Evolutionary conservation across 2,113 vertebrate genomes (phyloP), one percentile per base, ranked within the genome.

Genomic region (Alouatta palliata): DNA sequence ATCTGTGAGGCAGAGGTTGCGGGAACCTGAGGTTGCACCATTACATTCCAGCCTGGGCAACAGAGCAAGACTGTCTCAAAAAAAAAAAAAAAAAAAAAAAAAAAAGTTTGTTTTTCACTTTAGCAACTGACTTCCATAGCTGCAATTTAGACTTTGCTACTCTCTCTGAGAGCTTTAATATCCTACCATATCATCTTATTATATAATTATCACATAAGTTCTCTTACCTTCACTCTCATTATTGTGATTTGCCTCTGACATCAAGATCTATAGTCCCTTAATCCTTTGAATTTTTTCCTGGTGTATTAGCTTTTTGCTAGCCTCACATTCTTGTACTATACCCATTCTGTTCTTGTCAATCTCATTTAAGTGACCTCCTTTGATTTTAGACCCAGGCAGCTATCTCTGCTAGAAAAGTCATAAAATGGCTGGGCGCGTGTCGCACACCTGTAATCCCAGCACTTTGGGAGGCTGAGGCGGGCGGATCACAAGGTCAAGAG

Each of bases 391-490:
- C 35, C 12, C 30, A 94, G 81, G 11, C 8, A 80, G 47, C 49
- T 84, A 77, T 14, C 37, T 40, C 43, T 89, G 21, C n/a, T 85
- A 83, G 81, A 91, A 95, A 87, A 97, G 79, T 82, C 40, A 40
- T 83, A 54, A 87, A 93, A 91, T 6, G 52, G 52, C 52, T 0
- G 16, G 49, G 52, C 16, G 16, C 16, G 0, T 52, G 52, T 52
- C 16, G 16, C 52, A 52, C 52, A 52, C 16, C 52, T 52, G 52
- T 52, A 52, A 52, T 52, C 52, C 52, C 52, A 52, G 52, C 52
- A 17, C 52, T 52, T 17, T 52, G 52, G 52, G 52, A 52, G 52
- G 5, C 52, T 52, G 52, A 52, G 52, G 16, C 2, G 16, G 52
- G 52, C 16, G 1, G 52, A 52, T 52, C 52, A 19, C 52, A 52